These are phyloP conservation scores for Hermaeophaga mercurialis DNA, from an alignment of 2,888 invertebrate genomes.

Conservation along the genomic window DNA sequence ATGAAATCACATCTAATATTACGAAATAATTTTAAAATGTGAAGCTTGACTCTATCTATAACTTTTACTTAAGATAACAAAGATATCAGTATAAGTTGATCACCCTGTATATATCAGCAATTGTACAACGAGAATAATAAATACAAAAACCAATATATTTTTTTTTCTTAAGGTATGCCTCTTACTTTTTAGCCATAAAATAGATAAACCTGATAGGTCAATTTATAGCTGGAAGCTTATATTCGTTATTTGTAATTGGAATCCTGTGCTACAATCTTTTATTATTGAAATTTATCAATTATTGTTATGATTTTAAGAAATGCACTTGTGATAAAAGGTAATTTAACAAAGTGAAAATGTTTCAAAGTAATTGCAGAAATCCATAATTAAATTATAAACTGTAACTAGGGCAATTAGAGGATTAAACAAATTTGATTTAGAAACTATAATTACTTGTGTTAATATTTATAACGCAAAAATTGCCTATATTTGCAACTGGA, in stretches of 20 bases:
- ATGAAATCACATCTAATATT: too few species aligned
- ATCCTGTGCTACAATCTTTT: background rate
- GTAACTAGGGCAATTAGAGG: background rate
- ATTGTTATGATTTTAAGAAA: background rate
- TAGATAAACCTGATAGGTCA: conserved; percentile 3
- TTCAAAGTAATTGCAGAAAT: background rate
- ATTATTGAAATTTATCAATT: background rate
- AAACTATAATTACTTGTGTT: background rate
- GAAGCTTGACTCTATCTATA: too few species aligned
- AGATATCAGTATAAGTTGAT: too few species aligned
- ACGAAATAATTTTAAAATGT: too few species aligned
- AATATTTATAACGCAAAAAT: background rate
- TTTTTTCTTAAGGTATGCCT: conserved; percentile 1
- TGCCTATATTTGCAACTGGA: background rate
- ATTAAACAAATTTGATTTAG: background rate
- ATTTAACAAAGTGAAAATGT: background rate
- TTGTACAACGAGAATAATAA: conserved; percentile 7
- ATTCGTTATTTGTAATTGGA: background rate
- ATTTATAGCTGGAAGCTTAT: background rate
- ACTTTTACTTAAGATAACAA: too few species aligned
- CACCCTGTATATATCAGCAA: too few species aligned
- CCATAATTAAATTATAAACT: background rate
- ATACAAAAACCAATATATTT: background rate
- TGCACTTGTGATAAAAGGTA: background rate
- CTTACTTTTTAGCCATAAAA: background rate